phyloP scores from a whole-genome alignment of 2,888 invertebrate genomes.

The Scelioninae gen. 1 region DNA sequence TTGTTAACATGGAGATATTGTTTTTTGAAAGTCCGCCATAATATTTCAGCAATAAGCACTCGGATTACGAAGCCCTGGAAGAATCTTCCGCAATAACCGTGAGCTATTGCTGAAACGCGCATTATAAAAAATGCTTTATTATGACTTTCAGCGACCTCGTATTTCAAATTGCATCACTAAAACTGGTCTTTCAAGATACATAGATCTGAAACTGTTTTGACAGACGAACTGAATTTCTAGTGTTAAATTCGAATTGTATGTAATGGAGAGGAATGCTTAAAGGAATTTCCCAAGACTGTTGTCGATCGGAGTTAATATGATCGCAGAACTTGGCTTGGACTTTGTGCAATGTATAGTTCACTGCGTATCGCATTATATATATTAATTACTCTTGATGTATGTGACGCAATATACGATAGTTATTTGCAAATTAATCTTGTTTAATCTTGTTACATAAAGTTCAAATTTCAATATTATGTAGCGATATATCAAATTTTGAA shows the following conservation, averaged over 20 bases:
- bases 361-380: too few species aligned
- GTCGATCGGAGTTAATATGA: constrained; percentile 47
- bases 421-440: too few species aligned
- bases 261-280: constrained; percentile 31
- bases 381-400: too few species aligned
- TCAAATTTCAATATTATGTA: too few species aligned
- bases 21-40: constrained; percentile 37
- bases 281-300: constrained; percentile 44
- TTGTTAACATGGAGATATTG: constrained; percentile 38
- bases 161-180: not conserved
- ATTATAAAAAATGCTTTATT: constrained; percentile 46
- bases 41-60: constrained; percentile 52
- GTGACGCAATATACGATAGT: too few species aligned
- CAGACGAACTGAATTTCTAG: constrained; percentile 30
- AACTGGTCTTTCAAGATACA: constrained; percentile 11
- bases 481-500: too few species aligned
- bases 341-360: constrained; percentile 50
- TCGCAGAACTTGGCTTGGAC: constrained; percentile 38
- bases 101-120: constrained; percentile 38
- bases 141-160: not conserved
- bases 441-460: too few species aligned
- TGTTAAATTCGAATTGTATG: constrained; percentile 27
- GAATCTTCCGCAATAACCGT: constrained; percentile 44
- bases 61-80: constrained; percentile 35
- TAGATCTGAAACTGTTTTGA: constrained; percentile 31